A percentile compares a stretch with the other conserved stretches of the same genome.
Conservation (phyloP, 2,797 vertebrate species). For the Limnodromus scolopaceus region DNA sequence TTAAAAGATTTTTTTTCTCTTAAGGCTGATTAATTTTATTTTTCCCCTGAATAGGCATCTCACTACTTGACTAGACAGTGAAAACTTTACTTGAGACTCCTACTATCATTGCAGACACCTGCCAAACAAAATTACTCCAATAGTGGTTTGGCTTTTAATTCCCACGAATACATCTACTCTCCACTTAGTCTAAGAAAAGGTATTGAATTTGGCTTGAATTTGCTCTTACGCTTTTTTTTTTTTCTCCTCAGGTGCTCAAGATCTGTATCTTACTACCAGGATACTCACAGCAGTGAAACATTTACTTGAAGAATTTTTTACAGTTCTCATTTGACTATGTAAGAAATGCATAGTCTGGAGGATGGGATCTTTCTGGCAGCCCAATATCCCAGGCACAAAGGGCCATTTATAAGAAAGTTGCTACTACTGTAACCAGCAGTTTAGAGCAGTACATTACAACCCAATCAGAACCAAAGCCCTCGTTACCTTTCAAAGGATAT, state of each 20-base stretch:
- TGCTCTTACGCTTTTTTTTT: rapidly evolving
- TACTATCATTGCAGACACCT: not conserved
- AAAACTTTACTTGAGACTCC: not conserved
- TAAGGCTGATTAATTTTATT: not conserved
- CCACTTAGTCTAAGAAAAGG: not conserved
- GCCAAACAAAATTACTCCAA: not conserved
- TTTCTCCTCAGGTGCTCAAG: not conserved
- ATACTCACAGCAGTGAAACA: not conserved
- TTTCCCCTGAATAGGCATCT: not conserved
- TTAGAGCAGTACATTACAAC: not conserved
- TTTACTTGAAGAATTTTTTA: not conserved
- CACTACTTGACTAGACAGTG: not conserved
- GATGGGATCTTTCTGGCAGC: not conserved
- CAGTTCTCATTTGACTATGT: not conserved
- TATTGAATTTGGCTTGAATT: not conserved
- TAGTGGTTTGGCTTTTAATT: not conserved
- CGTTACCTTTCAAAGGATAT: constrained; percentile 91
- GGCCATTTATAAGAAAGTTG: not conserved
- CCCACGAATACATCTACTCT: not conserved
- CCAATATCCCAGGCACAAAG: not conserved
- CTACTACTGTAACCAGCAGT: not conserved
- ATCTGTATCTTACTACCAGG: not conserved
- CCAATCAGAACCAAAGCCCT: not conserved
- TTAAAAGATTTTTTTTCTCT: not conserved
- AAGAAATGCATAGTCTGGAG: not conserved